These are phyloP conservation scores for Athripsodes cinereus DNA, from an alignment of 2,888 invertebrate genomes.

Conservation along the genomic window DNA sequence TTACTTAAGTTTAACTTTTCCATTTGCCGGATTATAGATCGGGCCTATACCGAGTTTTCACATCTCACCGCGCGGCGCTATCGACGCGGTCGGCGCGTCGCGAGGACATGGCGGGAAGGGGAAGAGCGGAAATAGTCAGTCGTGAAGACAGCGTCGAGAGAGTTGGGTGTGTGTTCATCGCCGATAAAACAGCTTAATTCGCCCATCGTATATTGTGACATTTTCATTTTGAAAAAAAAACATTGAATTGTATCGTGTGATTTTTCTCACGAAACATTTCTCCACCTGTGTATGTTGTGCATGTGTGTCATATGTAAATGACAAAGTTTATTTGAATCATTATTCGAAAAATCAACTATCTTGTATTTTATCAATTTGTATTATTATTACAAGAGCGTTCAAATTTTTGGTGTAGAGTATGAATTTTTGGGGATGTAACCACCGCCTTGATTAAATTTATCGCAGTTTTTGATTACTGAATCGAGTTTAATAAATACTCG, in stretches of 20 bases:
- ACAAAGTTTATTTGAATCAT: not conserved
- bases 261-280: not conserved
- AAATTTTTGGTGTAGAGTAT: too few relatives aligned
- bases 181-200: constrained; percentile 8
- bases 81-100: constrained; percentile 11
- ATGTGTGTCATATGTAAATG: constrained; percentile 9
- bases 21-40: constrained; percentile 6
- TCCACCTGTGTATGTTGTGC: constrained; percentile 4
- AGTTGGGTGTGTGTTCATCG: constrained; percentile 12
- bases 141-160: constrained; percentile 15
- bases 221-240: constrained; percentile 3
- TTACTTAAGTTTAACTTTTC: constrained; percentile 1
- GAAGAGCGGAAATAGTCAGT: constrained; percentile 20
- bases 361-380: too few relatives aligned
- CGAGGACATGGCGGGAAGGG: constrained; percentile 14
- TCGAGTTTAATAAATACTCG: too few relatives aligned
- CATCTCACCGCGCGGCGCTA: constrained; percentile 17
- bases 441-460: too few relatives aligned
- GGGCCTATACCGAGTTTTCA: constrained; percentile 16
- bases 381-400: too few relatives aligned
- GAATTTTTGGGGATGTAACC: too few relatives aligned
- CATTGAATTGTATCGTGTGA: constrained; percentile 2
- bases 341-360: not conserved
- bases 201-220: constrained; percentile 21
- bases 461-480: too few relatives aligned